Conservation (phyloP, 2,113 vertebrate genomes). For the Labeo catla region DNA sequence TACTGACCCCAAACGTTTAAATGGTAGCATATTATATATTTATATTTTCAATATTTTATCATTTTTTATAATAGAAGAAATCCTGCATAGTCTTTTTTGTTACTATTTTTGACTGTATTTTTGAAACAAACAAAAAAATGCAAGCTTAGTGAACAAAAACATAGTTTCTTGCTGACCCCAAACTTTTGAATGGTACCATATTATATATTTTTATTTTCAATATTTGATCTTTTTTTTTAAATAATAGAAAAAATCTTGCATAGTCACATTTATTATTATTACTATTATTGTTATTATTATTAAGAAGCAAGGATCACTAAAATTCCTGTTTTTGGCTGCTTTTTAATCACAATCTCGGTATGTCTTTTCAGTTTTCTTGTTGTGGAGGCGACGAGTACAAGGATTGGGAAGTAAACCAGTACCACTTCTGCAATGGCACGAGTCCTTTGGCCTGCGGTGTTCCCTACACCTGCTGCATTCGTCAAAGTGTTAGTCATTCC, state of each 20-base stretch:
- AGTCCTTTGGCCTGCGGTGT: constrained; percentile 87
- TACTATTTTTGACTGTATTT: too few species aligned
- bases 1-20: not conserved
- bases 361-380: constrained; percentile 82
- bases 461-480: constrained; percentile 88
- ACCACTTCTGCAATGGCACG: constrained; percentile 85
- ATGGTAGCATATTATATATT: not conserved
- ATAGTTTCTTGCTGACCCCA: too few species aligned
- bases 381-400: constrained; percentile 88
- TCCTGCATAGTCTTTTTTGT: too few species aligned
- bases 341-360: not conserved
- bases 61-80: too few species aligned
- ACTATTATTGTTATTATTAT: not conserved
- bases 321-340: not conserved
- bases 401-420: constrained; percentile 88
- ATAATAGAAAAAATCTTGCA: not conserved
- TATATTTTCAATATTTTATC: too few species aligned
- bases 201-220: not conserved
- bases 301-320: not conserved
- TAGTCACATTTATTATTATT: not conserved
- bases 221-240: not conserved
- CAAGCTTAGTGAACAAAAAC: too few species aligned
- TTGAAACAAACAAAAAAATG: too few species aligned
- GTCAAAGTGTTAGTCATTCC: constrained; percentile 71
- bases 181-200: too few species aligned